Percentiles rank a stretch among this genome's conserved stretches.
Evolutionary conservation across 1,140 invertebrate species (phyloP).

Genomic region (Batillaria attramentaria): DNA sequence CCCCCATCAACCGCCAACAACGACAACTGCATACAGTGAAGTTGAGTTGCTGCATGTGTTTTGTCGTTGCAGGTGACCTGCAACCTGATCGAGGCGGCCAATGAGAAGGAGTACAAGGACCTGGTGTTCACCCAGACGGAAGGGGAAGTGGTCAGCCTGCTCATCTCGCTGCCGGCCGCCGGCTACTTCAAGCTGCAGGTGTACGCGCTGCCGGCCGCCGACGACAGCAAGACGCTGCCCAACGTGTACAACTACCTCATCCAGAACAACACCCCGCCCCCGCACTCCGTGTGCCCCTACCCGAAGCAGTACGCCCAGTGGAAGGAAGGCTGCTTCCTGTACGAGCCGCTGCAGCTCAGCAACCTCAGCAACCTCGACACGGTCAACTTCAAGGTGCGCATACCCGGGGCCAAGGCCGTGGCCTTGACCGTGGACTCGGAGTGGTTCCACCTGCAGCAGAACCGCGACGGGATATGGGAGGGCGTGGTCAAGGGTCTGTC

Average conservation of each 20-base stretch:
- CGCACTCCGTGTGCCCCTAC: constrained; percentile 50
- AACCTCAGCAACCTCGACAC: constrained; percentile 46
- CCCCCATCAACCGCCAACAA: background rate
- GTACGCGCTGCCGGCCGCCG: constrained; percentile 62
- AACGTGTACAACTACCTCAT: constrained; percentile 71
- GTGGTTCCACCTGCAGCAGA: constrained; percentile 66
- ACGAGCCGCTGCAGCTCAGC: constrained; percentile 47
- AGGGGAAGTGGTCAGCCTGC: constrained; percentile 50
- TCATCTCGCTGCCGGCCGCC: constrained; percentile 56
- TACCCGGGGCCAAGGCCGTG: constrained; percentile 66
- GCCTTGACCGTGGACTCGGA: constrained; percentile 67
- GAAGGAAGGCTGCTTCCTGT: constrained; percentile 71
- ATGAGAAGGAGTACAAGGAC: constrained; percentile 60
- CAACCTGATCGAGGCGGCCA: constrained; percentile 64
- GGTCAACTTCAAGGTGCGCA: constrained; percentile 60
- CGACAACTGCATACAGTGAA: constrained; percentile 3
- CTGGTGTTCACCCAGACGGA: constrained; percentile 67
- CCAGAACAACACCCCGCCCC: constrained; percentile 30
- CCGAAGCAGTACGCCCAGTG: constrained; percentile 72
- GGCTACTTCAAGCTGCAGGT: constrained; percentile 71
- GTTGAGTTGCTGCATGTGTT: no score
- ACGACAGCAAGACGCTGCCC: constrained; percentile 66
- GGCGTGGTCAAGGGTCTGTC: constrained; percentile 56
- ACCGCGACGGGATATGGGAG: constrained; percentile 61
- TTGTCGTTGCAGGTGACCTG: constrained; percentile 64